Conservation (phyloP, 2,888 invertebrate genomes). For the Andrena dorsata region DNA sequence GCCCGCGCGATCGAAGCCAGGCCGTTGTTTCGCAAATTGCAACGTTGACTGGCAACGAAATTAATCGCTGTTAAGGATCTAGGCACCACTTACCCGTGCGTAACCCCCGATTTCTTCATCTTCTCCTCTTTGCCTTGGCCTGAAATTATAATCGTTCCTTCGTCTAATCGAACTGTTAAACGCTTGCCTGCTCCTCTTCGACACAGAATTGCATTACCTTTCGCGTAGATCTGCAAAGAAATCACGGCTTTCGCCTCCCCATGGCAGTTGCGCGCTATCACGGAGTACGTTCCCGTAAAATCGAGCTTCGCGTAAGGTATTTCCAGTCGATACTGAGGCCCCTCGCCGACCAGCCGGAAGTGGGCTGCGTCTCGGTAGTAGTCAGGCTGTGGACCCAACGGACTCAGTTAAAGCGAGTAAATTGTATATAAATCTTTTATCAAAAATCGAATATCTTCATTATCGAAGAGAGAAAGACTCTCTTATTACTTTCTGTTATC, state of each 20-base stretch:
- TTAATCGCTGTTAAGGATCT: slow-evolving; percentile 20
- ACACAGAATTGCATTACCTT: slow-evolving; percentile 86
- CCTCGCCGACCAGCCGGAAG: slow-evolving; percentile 91
- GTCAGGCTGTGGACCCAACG: slow-evolving; percentile 89
- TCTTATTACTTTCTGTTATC: too few species aligned
- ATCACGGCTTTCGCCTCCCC: slow-evolving; percentile 95
- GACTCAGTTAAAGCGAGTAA: background rate
- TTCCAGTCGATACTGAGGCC: slow-evolving; percentile 93
- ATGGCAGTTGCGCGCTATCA: slow-evolving; percentile 92
- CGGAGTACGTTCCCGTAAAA: slow-evolving; percentile 94
- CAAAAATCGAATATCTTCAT: too few species aligned
- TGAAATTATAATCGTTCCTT: slow-evolving; percentile 61
- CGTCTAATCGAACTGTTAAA: slow-evolving; percentile 14
- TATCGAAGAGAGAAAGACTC: too few species aligned
- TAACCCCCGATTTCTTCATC: slow-evolving; percentile 82
- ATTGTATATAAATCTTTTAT: too few species aligned
- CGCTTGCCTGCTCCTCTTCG: background rate
- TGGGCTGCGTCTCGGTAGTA: slow-evolving; percentile 95
- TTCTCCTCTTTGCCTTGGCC: slow-evolving; percentile 84
- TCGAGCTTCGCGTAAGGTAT: slow-evolving; percentile 94
- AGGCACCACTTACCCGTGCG: slow-evolving; percentile 80
- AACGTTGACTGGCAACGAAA: too few species aligned
- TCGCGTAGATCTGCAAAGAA: slow-evolving; percentile 93
- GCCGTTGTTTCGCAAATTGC: slow-evolving; percentile 6
- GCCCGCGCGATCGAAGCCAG: too few species aligned